Conservation (phyloP, 2,113 vertebrate genomes). For the Fulmarus glacialis region DNA sequence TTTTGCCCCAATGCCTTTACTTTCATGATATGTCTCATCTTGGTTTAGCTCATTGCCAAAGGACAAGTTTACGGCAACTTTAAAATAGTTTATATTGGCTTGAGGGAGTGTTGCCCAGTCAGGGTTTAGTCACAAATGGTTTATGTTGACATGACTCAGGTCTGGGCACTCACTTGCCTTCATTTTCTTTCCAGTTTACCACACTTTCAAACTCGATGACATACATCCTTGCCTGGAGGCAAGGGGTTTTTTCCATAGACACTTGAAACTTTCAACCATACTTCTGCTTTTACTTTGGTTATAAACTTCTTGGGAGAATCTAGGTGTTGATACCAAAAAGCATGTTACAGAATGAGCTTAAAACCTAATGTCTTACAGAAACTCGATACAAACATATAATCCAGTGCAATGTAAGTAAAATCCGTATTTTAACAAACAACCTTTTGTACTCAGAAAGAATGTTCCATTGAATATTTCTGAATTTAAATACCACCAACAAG, state of each 20-base stretch:
- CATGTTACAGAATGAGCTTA: background rate
- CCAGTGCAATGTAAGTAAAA: background rate
- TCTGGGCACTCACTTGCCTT: background rate
- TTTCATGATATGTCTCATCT: slow-evolving; percentile 10
- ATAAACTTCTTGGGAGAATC: background rate
- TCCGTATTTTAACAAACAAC: background rate
- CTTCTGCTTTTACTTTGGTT: slow-evolving; percentile 12
- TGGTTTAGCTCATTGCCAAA: slow-evolving; percentile 37
- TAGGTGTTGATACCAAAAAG: background rate
- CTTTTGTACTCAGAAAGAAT: background rate
- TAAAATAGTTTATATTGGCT: slow-evolving; percentile 59
- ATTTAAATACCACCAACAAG: background rate
- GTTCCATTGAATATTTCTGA: background rate
- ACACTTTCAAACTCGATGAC: slow-evolving; percentile 12
- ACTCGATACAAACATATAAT: background rate
- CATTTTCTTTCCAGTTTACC: slow-evolving; percentile 43
- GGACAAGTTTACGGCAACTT: slow-evolving; percentile 8
- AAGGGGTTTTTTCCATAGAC: background rate
- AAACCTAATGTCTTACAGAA: background rate
- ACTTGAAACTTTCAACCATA: slow-evolving; percentile 8
- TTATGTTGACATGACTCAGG: slow-evolving; percentile 51
- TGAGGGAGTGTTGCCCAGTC: slow-evolving; percentile 26
- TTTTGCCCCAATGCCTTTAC: background rate
- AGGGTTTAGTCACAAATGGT: slow-evolving; percentile 22
- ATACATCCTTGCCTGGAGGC: background rate